Evolutionary conservation across 2,888 invertebrate species (phyloP).

Genomic region (Orthosia cruda): DNA sequence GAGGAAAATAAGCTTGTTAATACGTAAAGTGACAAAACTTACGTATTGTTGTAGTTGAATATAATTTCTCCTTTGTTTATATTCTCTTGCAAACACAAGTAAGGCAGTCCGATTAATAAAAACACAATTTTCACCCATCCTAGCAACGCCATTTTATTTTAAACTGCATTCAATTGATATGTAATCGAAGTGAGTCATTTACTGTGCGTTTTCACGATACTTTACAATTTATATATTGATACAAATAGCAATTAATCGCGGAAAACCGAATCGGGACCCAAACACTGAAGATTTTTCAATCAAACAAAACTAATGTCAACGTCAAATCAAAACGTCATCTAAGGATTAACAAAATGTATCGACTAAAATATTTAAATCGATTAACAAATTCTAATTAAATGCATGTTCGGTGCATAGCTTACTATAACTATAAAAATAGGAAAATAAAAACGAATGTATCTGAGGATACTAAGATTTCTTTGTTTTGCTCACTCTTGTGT

Average conservation of each 20-base stretch:
- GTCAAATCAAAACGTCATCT: conserved; percentile 44
- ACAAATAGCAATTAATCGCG: conserved; percentile 13
- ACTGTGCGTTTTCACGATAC: conserved; percentile 31
- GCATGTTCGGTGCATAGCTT: too few species aligned
- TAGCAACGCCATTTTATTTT: conserved; percentile 70
- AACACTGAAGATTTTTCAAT: conserved; percentile 47
- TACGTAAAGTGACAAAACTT: conserved; percentile 71
- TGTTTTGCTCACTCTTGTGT: too few species aligned
- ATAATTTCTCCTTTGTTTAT: conserved; percentile 79
- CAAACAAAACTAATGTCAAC: conserved; percentile 54
- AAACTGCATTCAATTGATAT: conserved; percentile 39
- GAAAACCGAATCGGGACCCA: conserved; percentile 21
- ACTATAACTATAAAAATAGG: too few species aligned
- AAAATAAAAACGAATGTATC: too few species aligned
- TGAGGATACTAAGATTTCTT: too few species aligned
- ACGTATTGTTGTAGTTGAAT: conserved; percentile 89
- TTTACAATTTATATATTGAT: conserved; percentile 43
- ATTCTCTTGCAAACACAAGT: conserved; percentile 72
- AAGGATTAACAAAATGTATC: neutral
- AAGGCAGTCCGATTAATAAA: conserved; percentile 72
- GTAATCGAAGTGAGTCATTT: conserved; percentile 37
- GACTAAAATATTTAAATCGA: neutral
- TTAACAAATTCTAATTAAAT: neutral
- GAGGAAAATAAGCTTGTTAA: neutral
- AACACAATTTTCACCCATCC: conserved; percentile 72